A percentile compares a stretch with the other conserved stretches of the same genome.
Conservation (phyloP, 2,888 invertebrate species). For the Dynastes maya region DNA sequence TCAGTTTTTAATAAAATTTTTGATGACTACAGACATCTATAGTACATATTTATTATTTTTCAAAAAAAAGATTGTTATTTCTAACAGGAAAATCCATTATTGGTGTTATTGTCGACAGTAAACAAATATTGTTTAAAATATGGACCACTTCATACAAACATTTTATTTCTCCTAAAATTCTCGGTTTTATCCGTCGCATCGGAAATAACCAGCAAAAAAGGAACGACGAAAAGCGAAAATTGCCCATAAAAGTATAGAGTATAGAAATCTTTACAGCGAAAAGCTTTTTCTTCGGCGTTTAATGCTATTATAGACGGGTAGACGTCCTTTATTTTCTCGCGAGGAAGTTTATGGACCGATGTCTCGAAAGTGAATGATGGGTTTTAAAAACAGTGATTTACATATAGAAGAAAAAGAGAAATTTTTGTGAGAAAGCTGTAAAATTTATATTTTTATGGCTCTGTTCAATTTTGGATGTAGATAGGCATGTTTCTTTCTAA, state of each 20-base stretch:
- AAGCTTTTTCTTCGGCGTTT: constrained; percentile 36
- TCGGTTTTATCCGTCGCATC: neutral
- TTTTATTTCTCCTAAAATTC: neutral
- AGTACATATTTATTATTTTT: too few relatives aligned
- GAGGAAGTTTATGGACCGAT: constrained; percentile 17
- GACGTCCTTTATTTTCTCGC: constrained; percentile 18
- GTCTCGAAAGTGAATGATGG: neutral
- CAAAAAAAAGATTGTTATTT: too few relatives aligned
- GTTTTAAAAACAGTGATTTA: constrained; percentile 26
- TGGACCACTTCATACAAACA: neutral
- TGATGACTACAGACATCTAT: too few relatives aligned
- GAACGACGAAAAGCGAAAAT: neutral
- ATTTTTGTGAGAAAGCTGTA: too few relatives aligned
- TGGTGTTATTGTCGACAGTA: neutral
- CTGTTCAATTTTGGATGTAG: too few relatives aligned
- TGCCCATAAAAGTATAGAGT: constrained; percentile 22
- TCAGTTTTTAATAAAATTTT: neutral
- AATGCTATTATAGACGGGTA: constrained; percentile 19
- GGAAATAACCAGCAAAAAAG: neutral
- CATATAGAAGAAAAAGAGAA: constrained; percentile 4
- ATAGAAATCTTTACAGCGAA: constrained; percentile 29
- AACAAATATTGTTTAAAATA: neutral
- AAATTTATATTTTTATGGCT: too few relatives aligned
- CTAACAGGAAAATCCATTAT: too few relatives aligned
- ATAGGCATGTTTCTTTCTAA: too few relatives aligned